These are phyloP conservation scores for Rhynchophorus ferrugineus DNA, from an alignment of 1,140 invertebrate species.

Conservation along the genomic window DNA sequence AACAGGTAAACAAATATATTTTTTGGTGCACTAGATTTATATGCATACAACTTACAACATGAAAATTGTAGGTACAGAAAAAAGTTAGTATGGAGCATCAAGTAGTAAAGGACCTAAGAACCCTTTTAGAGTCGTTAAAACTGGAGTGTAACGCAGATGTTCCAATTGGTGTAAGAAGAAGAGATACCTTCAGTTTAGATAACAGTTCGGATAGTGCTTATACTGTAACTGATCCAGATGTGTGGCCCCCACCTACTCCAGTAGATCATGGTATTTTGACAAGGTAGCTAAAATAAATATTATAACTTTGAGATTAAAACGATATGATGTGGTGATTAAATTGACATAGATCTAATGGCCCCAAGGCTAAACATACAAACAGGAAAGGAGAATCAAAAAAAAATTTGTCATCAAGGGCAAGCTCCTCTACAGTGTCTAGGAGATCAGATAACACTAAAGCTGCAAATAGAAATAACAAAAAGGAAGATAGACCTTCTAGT, in stretches of 20 bases:
- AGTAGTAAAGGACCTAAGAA: constrained; percentile 75
- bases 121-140: constrained; percentile 47
- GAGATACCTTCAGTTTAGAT: constrained; percentile 22
- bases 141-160: constrained; percentile 33
- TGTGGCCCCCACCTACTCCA: constrained; percentile 84
- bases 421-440: constrained; percentile 28
- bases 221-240: constrained; percentile 72
- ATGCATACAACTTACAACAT: too few relatives aligned
- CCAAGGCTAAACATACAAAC: constrained; percentile 30
- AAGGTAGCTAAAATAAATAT: constrained; percentile 5
- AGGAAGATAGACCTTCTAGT: constrained; percentile 36
- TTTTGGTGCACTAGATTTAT: constrained; percentile 1
- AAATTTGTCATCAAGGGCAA: constrained; percentile 24
- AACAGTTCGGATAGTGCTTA: constrained; percentile 49
- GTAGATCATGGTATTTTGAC: constrained; percentile 55
- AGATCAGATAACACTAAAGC: constrained; percentile 23
- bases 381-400: constrained; percentile 32
- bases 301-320: constrained; percentile 1
- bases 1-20: constrained; percentile 44
- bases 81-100: constrained; percentile 86
- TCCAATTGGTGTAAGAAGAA: constrained; percentile 32
- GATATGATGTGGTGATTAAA: too few relatives aligned
- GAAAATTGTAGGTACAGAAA: constrained; percentile 82
- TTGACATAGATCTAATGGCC: constrained; percentile 23
- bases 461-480: constrained; percentile 27